A percentile compares a stretch with the other conserved stretches of the same genome.
These are phyloP conservation scores for Scaptomyza caliginosa DNA, from an alignment of 2,888 invertebrate genomes.

Conservation along the genomic window DNA sequence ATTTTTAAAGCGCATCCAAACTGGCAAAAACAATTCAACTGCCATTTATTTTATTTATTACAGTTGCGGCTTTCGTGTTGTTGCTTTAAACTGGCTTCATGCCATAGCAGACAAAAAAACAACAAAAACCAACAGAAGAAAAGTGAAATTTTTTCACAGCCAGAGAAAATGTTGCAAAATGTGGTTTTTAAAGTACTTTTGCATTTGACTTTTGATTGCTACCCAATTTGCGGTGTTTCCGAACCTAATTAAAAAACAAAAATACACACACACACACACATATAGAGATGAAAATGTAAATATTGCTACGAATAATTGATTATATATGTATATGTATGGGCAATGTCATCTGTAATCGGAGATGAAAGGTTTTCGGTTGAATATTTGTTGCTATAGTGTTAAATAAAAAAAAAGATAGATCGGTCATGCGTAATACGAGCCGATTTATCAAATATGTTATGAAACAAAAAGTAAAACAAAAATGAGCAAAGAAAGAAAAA, in stretches of 20 bases:
- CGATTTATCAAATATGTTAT: slow-evolving; percentile 59
- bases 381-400: too few relatives aligned
- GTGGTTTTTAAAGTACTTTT: slow-evolving; percentile 29
- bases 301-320: background rate
- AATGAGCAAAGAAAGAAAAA: slow-evolving; percentile 4
- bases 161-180: slow-evolving; percentile 71
- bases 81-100: slow-evolving; percentile 54
- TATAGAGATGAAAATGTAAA: background rate
- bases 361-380: background rate
- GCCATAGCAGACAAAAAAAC: slow-evolving; percentile 33
- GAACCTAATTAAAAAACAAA: background rate
- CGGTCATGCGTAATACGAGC: slow-evolving; percentile 45
- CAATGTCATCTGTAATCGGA: slow-evolving; percentile 26
- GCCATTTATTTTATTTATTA: slow-evolving; percentile 74
- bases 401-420: too few relatives aligned
- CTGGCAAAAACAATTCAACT: slow-evolving; percentile 63
- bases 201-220: slow-evolving; percentile 18
- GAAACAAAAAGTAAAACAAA: slow-evolving; percentile 24
- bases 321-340: background rate
- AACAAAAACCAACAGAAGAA: slow-evolving; percentile 33
- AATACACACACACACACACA: background rate
- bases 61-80: slow-evolving; percentile 37
- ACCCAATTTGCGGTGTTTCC: slow-evolving; percentile 15
- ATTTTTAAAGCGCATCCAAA: slow-evolving; percentile 49
- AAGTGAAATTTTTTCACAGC: slow-evolving; percentile 73